Conservation (phyloP, 2,888 invertebrate species). For the Ennomos fuscantarius region DNA sequence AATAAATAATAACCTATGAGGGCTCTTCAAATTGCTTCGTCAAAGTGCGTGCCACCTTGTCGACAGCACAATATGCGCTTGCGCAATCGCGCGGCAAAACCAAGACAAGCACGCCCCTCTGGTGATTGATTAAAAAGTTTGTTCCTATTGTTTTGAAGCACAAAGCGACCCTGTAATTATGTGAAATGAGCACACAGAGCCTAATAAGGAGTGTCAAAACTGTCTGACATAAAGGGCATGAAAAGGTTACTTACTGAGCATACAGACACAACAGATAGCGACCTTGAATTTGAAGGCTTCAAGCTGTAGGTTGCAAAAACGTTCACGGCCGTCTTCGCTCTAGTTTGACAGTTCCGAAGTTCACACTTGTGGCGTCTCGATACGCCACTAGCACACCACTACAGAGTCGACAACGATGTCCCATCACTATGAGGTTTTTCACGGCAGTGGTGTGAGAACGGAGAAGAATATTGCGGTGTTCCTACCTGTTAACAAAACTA, state of each 20-base stretch:
- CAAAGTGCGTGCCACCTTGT: slow-evolving; percentile 24
- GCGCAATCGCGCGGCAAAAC: slow-evolving; percentile 56
- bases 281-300: slow-evolving; percentile 16
- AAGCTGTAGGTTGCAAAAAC: neutral
- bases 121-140: slow-evolving; percentile 77
- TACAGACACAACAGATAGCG: neutral
- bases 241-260: slow-evolving; percentile 25
- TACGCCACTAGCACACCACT: no score
- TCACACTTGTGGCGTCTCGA: no score
- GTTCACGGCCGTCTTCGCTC: no score
- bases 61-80: slow-evolving; percentile 42
- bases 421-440: no score
- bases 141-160: slow-evolving; percentile 69
- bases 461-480: no score
- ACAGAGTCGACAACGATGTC: no score
- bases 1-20: neutral
- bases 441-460: no score
- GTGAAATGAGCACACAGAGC: slow-evolving; percentile 53
- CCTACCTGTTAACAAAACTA: no score
- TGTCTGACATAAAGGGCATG: slow-evolving; percentile 37
- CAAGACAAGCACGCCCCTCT: slow-evolving; percentile 55
- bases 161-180: slow-evolving; percentile 65
- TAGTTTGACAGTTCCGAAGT: no score
- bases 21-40: slow-evolving; percentile 11
- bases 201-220: slow-evolving; percentile 53